These are phyloP conservation scores for Plotosus lineatus DNA, from an alignment of 2,113 vertebrate species.

Conservation along the genomic window DNA sequence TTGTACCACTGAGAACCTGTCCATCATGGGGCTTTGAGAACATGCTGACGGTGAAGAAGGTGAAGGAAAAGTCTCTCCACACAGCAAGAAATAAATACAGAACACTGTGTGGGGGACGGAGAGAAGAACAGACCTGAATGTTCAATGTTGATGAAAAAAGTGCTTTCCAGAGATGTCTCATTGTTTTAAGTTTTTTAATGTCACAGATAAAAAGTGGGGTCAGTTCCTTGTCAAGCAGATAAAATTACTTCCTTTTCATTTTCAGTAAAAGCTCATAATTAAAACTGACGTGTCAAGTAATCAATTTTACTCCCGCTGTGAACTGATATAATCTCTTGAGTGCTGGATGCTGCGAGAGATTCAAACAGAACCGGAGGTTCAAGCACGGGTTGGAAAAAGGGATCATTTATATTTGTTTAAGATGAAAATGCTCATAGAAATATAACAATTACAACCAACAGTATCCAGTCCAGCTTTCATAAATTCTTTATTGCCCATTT, in stretches of 20 bases:
- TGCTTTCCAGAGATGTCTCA: not conserved
- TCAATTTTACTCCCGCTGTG: not conserved
- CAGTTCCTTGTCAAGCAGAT: not conserved
- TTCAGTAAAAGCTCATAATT: not conserved
- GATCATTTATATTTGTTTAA: not conserved
- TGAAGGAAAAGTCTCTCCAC: slow-evolving; percentile 3
- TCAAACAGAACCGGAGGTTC: not conserved
- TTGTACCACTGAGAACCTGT: slow-evolving; percentile 36
- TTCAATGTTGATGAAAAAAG: not conserved
- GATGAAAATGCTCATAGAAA: not conserved
- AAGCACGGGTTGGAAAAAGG: not conserved
- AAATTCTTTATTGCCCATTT: too few species aligned
- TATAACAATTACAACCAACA: not conserved
- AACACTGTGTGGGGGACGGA: not conserved
- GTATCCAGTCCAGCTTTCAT: too few species aligned
- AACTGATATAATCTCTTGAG: not conserved
- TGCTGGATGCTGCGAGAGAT: not conserved
- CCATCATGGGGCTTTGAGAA: slow-evolving; percentile 8
- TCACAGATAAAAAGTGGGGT: not conserved
- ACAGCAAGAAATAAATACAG: slow-evolving; percentile 12
- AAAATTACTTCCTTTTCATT: not conserved
- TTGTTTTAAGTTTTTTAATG: not conserved
- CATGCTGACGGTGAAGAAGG: slow-evolving; percentile 13
- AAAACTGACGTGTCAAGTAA: not conserved
- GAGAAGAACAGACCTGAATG: slow-evolving; percentile 12